Percentiles rank a stretch among this genome's conserved stretches.
These are phyloP conservation scores for Xenentodon cancila DNA, from an alignment of 2,797 vertebrate genomes.

Conservation along the genomic window DNA sequence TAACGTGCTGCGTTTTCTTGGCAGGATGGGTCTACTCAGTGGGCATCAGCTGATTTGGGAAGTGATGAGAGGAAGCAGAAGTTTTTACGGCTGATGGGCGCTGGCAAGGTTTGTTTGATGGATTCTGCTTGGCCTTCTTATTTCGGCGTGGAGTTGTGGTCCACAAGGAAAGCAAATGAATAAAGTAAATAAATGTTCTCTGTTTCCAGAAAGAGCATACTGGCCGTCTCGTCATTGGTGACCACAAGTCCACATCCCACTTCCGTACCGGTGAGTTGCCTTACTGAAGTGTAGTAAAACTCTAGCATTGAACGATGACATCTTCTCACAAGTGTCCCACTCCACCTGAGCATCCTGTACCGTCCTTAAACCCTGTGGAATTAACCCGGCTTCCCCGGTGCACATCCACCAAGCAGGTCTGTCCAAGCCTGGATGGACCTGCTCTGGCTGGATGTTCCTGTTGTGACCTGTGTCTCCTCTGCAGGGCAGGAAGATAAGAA, in stretches of 20 bases:
- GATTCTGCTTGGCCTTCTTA: background rate
- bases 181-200: too few species aligned
- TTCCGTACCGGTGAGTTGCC: constrained; percentile 90
- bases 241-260: constrained; percentile 96
- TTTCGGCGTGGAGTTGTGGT: too few species aligned
- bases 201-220: constrained; percentile 90
- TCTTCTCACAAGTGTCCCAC: too few species aligned
- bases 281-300: too few species aligned
- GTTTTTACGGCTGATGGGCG: constrained; percentile 95
- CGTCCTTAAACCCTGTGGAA: too few species aligned
- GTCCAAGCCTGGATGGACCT: constrained; percentile 52
- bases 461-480: constrained; percentile 62
- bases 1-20: too few species aligned
- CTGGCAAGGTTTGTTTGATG: constrained; percentile 86
- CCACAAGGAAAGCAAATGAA: too few species aligned
- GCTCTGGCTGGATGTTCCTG: constrained; percentile 49
- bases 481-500: constrained; percentile 92
- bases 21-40: constrained; percentile 87
- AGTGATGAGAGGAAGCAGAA: constrained; percentile 94
- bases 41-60: constrained; percentile 91
- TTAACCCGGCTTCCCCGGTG: too few species aligned
- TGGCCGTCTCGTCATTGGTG: constrained; percentile 94
- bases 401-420: constrained; percentile 53
- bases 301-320: too few species aligned
- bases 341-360: too few species aligned